These are phyloP conservation scores for Dermochelys coriacea DNA, from an alignment of 2,797 vertebrate species.

Conservation along the genomic window DNA sequence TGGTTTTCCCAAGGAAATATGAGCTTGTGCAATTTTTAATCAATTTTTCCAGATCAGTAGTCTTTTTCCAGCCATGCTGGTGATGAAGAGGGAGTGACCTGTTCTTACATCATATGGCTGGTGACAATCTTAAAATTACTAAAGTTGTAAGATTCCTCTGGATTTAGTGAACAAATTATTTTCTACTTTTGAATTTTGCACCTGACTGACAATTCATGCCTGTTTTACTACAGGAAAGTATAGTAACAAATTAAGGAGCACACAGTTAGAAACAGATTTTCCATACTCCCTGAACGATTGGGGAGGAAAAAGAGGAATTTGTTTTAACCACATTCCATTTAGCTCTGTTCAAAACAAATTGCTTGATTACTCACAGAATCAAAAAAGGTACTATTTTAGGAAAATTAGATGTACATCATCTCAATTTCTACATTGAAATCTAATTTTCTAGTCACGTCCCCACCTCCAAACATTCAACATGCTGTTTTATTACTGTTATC, in stretches of 20 bases:
- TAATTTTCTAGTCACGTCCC: slow-evolving; percentile 27
- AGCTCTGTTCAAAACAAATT: background rate
- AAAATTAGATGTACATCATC: background rate
- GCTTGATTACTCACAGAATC: background rate
- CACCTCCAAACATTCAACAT: slow-evolving; percentile 53
- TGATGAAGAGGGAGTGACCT: background rate
- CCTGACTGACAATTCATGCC: background rate
- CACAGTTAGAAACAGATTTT: background rate
- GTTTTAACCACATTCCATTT: background rate
- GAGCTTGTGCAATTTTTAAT: background rate
- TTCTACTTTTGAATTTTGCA: background rate
- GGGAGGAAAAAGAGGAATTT: background rate
- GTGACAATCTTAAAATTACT: background rate
- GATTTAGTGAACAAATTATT: background rate
- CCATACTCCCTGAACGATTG: background rate
- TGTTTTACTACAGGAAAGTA: background rate
- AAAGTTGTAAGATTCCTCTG: background rate
- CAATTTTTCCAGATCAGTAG: background rate
- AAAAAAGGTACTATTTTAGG: background rate
- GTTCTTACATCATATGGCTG: too few relatives aligned
- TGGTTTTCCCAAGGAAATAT: background rate
- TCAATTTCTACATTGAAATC: slow-evolving; percentile 25
- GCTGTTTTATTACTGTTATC: slow-evolving; percentile 9
- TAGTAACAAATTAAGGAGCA: background rate
- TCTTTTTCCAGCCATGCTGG: too few relatives aligned